Conservation (phyloP, 2,888 invertebrate species). For the Drosophila cracens region DNA sequence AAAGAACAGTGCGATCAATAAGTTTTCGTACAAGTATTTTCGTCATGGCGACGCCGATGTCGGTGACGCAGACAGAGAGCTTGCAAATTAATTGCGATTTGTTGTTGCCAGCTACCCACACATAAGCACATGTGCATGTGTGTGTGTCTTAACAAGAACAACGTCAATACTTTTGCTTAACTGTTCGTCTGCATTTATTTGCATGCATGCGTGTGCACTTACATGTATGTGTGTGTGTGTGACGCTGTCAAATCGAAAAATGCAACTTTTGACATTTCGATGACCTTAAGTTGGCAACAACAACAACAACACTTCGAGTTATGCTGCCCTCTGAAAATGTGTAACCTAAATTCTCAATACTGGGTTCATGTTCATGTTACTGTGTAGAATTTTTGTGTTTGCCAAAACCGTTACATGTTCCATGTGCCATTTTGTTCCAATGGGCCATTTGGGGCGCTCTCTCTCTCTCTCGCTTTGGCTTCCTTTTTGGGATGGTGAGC, state of each 20-base stretch:
- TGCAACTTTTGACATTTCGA: conserved; percentile 85
- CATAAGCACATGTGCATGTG: conserved; percentile 3
- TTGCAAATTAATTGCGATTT: conserved; percentile 69
- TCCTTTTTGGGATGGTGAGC: conserved; percentile 30
- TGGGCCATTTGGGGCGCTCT: conserved; percentile 2
- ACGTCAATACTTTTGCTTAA: conserved; percentile 56
- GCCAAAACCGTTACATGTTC: conserved; percentile 48
- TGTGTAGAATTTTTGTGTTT: conserved; percentile 38
- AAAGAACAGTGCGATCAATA: conserved; percentile 57
- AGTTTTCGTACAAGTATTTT: conserved; percentile 39
- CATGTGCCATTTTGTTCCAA: conserved; percentile 54
- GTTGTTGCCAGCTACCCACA: conserved; percentile 23
- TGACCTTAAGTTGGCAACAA: conserved; percentile 80
- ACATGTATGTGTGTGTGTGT: conserved; percentile 19
- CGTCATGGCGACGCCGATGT: conserved; percentile 47
- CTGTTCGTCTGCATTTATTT: background rate
- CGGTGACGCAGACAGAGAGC: conserved; percentile 40
- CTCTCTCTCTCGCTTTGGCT: conserved; percentile 2
- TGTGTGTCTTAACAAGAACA: conserved; percentile 37
- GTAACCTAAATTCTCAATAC: conserved; percentile 76
- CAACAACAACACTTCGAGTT: conserved; percentile 35
- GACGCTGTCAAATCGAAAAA: conserved; percentile 67
- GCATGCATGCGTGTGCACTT: conserved; percentile 44
- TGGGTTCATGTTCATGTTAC: conserved; percentile 58
- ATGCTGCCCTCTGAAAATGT: conserved; percentile 55